Base-by-base conservation (phyloP, 2,888 invertebrate genomes). In the Antheraea assamensis region DNA sequence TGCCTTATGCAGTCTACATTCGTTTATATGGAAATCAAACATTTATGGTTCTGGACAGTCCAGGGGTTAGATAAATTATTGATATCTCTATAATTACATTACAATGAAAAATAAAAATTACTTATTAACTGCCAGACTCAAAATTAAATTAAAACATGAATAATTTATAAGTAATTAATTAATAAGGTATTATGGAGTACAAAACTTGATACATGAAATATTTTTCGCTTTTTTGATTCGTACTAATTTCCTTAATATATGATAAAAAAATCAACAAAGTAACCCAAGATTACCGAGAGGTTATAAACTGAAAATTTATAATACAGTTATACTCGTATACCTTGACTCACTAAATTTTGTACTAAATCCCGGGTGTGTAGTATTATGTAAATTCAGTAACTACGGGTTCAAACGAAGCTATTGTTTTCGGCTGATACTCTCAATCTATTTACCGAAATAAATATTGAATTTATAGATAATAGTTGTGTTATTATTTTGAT, bases 361-460 rank as follows among this genome's bases (percentile, higher is more conserved):
- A 84, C 84, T 78, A 77, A 79, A 84, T 83, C 82, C 81, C 79
- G 78, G 84, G 85, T 64, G 85, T 64, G 84, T 86, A 84, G 87
- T 86, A 83, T 89, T 91, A 92, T 92, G 90, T 87, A 89, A 90
- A 92, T 92, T 87, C 86, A 88, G 88, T 88, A 87, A 84, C 86
- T 81, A 81, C 75, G 76, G 71, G 71, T 30, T 73, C 68, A 61
- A 58, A 73, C 55, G 70, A 55, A 24, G 78, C 85, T 85, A 85
- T 89, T 90, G 88, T 89, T 87, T 83, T 77, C 80, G 77, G 83
- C 84, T 68, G 52, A 66, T 42, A 58, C 35, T 68, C 68, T 35
- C 10, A 47, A 27, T 64, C 17, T 49, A 30, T 72, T 83, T 70
- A n/a, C 49, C 71, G 64, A 75, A 47, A n/a, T 64, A 71, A 72